Evolutionary conservation across 92 coral and sea anemone species (phyloP).

Genomic region (Parazoanthus swiftii): DNA sequence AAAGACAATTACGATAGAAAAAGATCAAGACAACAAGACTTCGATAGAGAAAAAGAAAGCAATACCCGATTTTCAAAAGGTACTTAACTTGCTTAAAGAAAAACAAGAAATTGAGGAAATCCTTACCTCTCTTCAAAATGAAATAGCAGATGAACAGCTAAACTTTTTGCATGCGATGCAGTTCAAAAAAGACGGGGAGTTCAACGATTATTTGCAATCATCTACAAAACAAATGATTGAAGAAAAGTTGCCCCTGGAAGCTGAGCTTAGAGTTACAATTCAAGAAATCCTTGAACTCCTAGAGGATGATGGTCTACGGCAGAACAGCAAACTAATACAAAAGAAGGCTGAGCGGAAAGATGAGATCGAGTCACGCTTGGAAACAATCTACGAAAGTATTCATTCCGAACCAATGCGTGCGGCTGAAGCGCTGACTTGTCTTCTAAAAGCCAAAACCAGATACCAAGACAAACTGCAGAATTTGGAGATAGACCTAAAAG

Average conservation of each 20-base stretch:
- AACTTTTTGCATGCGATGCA: conserved; percentile 30
- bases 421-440: conserved; percentile 28
- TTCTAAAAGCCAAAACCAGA: conserved; percentile 13
- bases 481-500: background rate
- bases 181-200: conserved; percentile 26
- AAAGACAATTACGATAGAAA: background rate
- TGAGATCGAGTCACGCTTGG: conserved; percentile 44
- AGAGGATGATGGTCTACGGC: conserved; percentile 28
- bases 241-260: conserved; percentile 24
- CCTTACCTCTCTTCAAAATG: conserved; percentile 27
- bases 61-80: conserved; percentile 5
- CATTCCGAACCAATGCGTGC: conserved; percentile 40
- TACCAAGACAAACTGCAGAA: background rate
- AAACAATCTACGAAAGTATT: conserved; percentile 32
- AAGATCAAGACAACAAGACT: background rate
- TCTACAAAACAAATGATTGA: conserved; percentile 23
- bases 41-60: background rate
- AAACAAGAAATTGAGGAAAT: conserved; percentile 26
- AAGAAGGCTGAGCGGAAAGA: conserved; percentile 45
- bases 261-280: conserved; percentile 3
- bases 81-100: conserved; percentile 13
- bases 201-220: conserved; percentile 6
- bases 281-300: conserved; percentile 27
- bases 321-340: conserved; percentile 22
- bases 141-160: conserved; percentile 21